These are phyloP conservation scores for Drosophila austrosaltans DNA, from an alignment of 2,888 invertebrate species.

Conservation along the genomic window DNA sequence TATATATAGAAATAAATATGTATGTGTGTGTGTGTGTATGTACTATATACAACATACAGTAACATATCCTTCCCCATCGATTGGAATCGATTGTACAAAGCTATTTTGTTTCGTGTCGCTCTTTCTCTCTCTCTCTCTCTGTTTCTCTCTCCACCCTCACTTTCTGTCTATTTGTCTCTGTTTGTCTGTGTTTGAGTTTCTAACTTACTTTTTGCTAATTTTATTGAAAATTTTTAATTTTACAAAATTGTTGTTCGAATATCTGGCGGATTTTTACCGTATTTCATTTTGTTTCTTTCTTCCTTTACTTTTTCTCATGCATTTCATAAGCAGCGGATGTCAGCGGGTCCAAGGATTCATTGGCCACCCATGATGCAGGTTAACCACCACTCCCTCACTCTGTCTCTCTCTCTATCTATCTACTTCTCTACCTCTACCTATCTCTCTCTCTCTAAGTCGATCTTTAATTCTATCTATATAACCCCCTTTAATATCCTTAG, in stretches of 20 bases:
- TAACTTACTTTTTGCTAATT: conserved; percentile 11
- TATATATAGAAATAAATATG: background rate
- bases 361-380: conserved; percentile 92
- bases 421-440: background rate
- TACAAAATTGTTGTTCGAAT: conserved; percentile 9
- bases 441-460: background rate
- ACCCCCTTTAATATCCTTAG: background rate
- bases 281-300: conserved; percentile 51
- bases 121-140: conserved; percentile 20
- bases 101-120: conserved; percentile 39
- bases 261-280: conserved; percentile 15
- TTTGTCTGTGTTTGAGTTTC: conserved; percentile 25
- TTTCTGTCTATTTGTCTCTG: conserved; percentile 12
- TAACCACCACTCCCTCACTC: conserved; percentile 71
- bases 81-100: conserved; percentile 12
- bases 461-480: background rate
- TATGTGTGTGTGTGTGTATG: conserved; percentile 5
- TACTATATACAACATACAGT: background rate
- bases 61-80: background rate
- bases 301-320: conserved; percentile 67
- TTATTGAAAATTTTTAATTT: conserved; percentile 2
- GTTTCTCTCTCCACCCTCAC: conserved; percentile 5
- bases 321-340: conserved; percentile 87
- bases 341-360: conserved; percentile 91
- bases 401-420: background rate